Conservation (phyloP, 1,140 invertebrate genomes). For the Rhynchophorus ferrugineus region DNA sequence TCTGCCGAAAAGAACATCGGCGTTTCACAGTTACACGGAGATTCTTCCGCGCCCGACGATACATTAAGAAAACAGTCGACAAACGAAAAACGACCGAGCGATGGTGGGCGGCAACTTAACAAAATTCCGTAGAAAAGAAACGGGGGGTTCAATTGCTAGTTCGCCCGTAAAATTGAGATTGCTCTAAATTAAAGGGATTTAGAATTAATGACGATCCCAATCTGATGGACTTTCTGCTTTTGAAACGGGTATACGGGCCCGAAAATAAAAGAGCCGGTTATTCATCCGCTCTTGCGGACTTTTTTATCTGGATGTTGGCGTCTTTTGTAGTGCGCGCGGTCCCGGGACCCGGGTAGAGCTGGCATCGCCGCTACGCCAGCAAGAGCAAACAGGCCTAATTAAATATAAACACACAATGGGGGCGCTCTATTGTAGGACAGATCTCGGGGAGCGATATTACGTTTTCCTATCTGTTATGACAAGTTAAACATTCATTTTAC, state of each 20-base stretch:
- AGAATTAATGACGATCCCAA: background rate
- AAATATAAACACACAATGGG: conserved; percentile 34
- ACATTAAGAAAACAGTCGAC: no score
- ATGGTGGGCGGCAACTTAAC: no score
- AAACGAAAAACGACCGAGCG: background rate
- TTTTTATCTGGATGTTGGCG: conserved; percentile 16
- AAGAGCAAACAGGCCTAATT: conserved; percentile 26
- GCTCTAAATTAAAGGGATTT: background rate
- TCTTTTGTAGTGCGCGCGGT: conserved; percentile 17
- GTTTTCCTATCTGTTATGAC: conserved; percentile 33
- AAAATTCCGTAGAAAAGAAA: background rate
- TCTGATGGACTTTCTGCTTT: background rate
- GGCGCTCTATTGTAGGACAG: conserved; percentile 23
- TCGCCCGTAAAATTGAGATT: background rate
- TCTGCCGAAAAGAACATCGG: no score
- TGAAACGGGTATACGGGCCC: conserved; percentile 6
- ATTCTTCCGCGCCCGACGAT: no score
- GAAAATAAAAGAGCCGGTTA: conserved; percentile 1
- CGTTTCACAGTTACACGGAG: no score
- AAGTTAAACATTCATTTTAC: conserved; percentile 37
- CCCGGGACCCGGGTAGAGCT: background rate
- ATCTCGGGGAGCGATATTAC: conserved; percentile 24
- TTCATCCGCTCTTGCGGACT: conserved; percentile 3
- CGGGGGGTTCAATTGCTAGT: background rate
- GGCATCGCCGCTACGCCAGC: background rate